Base-by-base conservation (phyloP, 2,888 invertebrate genomes). In the Ormyrus pomaceus region DNA sequence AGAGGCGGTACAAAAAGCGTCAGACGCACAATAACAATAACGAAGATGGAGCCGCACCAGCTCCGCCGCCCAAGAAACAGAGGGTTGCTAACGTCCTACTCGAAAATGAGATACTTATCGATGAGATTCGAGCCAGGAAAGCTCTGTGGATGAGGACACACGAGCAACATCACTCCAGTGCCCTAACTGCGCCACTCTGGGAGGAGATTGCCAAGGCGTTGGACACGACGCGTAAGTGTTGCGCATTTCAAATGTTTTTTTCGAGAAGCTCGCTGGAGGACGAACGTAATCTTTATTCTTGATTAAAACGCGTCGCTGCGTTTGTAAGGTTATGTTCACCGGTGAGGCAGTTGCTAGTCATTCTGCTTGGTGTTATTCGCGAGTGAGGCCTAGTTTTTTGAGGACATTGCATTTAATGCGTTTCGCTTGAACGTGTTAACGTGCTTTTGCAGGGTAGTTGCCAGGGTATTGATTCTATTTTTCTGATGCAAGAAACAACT, bases 101-200 rank as follows among this genome's bases (percentile, higher is more conserved):
- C 5, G 82, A 82, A 19, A 81, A 81, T 34, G 82, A 82, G 64
- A 79, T 79, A 66, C 77, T 82, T 45, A 82, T 82, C 10, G 82
- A 82, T n/a, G 82, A 82, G 55, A 77, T 82, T 5, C n/a, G 77
- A 45, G 62, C 0, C 62, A 58, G 82, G 9, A 79, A 81, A 51
- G 82, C 81, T 8, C 77, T 82, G 6, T 82, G 82, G 82, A 69
- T 76, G 75, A 68, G 82, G 46, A 81, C 81, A 5, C 82, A 82
- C 68, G 81, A 82, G 34, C 77, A 82, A 56, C 79, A 82, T n/a
- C 81, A 81, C 65, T 79, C 81, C 10, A 66, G 53, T 4, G 9
- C 45, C 0, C 71, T 77, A 9, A 79, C 79, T 3, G 62, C 75
- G 0, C 79, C 81, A 4, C 65, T 81, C 0, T 82, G 82, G 82